Base-by-base conservation (phyloP, 2,888 invertebrate species). In the Sarcophaga subvicina region DNA sequence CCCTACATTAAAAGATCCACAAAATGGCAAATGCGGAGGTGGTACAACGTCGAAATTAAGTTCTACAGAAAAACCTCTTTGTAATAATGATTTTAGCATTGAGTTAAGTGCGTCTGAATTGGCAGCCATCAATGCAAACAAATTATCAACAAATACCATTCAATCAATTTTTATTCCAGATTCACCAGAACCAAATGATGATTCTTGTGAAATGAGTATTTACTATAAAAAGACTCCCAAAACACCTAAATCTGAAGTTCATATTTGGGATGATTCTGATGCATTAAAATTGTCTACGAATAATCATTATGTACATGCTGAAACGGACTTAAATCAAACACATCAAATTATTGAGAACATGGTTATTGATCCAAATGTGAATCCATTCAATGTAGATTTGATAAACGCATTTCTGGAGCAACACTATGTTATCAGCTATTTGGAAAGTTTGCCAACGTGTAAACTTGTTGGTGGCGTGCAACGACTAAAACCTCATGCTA, bases 321-420 rank as follows among this genome's bases (percentile, higher is more conserved):
- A 90, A 60, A 11, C 80, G 2, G 89, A 88, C 54, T 76, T 91
- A 3, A 89, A 93, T 88, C 89, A 90, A 17, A 91, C 92, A 0
- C 80, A 89, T 25, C 89, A 90, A 70, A n/a, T 89, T 2, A 89
- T 91, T 37, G 89, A 90, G 62, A 87, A 89, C 59, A 79, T 89
- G 22, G 70, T 90, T 27, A 82, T 90, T 3, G 89, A 89, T 62
- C 73, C 85, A 3, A 93, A 94, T 78, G 94, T 96, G 59, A 97
- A 98, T 95, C 98, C 98, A 0, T 98, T 98, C 92, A 96, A 96
- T 92, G 95, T 95, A 76, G 95, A 95, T 73, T 93, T 97, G 47
- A 95, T 97, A 70, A 94, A 95, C 63, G 95, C 95, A 4, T 94
- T 98, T 84, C 93, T 98, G 89, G 95, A 95, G 82, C 95, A 95